A percentile compares a stretch with the other conserved stretches of the same genome.
Conservation (phyloP, 2,113 vertebrate species). For the Felis catus region DNA sequence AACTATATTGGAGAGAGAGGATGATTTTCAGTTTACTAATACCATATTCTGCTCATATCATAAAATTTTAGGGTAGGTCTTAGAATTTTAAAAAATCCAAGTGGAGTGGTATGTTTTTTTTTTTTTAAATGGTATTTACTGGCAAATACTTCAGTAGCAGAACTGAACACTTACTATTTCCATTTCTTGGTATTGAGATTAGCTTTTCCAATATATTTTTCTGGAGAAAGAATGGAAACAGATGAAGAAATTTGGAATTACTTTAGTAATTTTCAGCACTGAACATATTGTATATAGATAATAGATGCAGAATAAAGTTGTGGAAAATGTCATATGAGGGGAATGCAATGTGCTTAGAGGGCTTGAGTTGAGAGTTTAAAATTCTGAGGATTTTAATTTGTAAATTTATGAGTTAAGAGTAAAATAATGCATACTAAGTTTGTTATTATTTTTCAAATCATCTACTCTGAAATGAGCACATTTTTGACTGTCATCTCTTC, state of each 20-base stretch:
- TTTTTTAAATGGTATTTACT: background rate
- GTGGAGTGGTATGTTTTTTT: background rate
- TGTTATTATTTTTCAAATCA: background rate
- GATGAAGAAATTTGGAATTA: constrained; percentile 40
- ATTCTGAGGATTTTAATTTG: constrained; percentile 8
- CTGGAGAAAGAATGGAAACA: background rate
- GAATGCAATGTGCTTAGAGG: background rate
- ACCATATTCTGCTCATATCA: background rate
- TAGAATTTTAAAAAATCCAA: background rate
- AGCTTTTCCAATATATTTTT: constrained; percentile 30
- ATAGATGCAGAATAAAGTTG: background rate
- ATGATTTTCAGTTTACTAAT: constrained; percentile 22
- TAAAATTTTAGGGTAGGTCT: constrained; percentile 19
- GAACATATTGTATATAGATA: background rate
- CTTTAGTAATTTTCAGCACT: constrained; percentile 27
- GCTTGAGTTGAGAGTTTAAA: constrained; percentile 49
- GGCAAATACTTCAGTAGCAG: constrained; percentile 14
- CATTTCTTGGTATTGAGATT: constrained; percentile 25
- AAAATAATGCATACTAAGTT: background rate
- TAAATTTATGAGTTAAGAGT: constrained; percentile 10
- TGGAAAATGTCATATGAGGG: background rate
- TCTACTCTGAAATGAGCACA: background rate
- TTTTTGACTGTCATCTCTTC: background rate
- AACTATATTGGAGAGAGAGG: background rate
- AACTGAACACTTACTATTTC: constrained; percentile 43